Base-by-base conservation (phyloP, 2,888 invertebrate genomes). In the Corythucha ciliata region DNA sequence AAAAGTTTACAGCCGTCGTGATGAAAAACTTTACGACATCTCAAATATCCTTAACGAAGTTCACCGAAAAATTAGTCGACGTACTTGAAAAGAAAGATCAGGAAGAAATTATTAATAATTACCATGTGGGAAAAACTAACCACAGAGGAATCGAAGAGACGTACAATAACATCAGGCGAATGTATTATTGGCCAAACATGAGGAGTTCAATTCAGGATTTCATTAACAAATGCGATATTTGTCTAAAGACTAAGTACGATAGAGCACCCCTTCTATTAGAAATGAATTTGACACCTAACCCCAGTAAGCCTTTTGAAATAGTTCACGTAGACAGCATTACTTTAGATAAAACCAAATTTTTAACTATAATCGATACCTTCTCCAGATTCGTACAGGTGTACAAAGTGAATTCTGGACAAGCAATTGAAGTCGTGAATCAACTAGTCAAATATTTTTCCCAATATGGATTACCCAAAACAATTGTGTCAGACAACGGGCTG, bases 181-280 rank as follows among this genome's bases (percentile, higher is more conserved):
- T 34, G 14, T 58, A 49, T 48, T 59, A 59, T 48, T 59, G 58
- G 54, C 50, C 56, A n/a, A 53, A 58, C 29, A 47, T 58, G 34
- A 45, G 22, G 21, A 26, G 8, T 22, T 24, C 18, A 8, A 47
- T 59, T 8, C 52, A 46, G 21, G 48, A 33, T 32, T 54, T 48
- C 27, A 53, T 60, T 29, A 57, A 59, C 36, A 59, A 57, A 39
- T 59, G 60, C 41, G 57, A 57, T 42, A 41, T 44, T 8, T 58
- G 59, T 40, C 57, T 53, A 29, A 41, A 12, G 20, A 27, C 42
- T 16, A 59, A 60, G 54, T 60, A 58, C 20, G 57, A 59, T 8
- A 53, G 59, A 52, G 34, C 52, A n/a, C 53, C 59, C 1, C 46
- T 45, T 14, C 57, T 57, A 57, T 33, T 39, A 39, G 40, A 29